Base-by-base conservation (phyloP, 2,888 invertebrate genomes). In the Glaucopsyche alexis region DNA sequence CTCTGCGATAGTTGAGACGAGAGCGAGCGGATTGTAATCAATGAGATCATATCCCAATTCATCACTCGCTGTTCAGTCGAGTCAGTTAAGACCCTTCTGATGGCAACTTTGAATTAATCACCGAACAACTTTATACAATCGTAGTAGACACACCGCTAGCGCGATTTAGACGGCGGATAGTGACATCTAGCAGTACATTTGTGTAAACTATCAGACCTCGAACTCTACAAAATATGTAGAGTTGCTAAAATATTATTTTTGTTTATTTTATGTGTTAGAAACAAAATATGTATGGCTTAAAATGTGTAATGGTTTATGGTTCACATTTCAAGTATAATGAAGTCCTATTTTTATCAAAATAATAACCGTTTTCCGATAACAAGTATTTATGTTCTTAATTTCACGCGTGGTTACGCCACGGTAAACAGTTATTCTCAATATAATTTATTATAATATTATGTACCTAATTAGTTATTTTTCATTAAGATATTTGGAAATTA, bases 41-140 rank as follows among this genome's bases (percentile, higher is more conserved):
- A 40, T 3, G 16, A 42, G 74, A 85, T 87, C 87, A 87, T 87
- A 72, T 87, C 88, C 87, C 5, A 67, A 13, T 14, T 90, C 91
- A 91, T 91, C 91, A 93, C 79, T 82, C 91, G 87, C 92, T 91
- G 91, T 91, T 91, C 91, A 91, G 91, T 92, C 91, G 90, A 92
- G 91, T 92, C 91, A 91, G 91, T 91, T 91, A 90, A 89, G 90
- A 91, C 91, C 91, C 84, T 84, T 83, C 87, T 87, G 88, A 88
- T 87, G 88, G 87, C 88, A 84, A 78, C 7, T 64, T 0, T 1
- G 0, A 0, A 5, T 0, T 1, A 1, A 19, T 29, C 47, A 7
- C 7, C 5, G 47, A 40, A 19, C 29, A 13, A 0, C 14, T 71
- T 50, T 77, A 78, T 77, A 49, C 75, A 69, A 74, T 67, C 73